phyloP scores from a whole-genome alignment of 2,888 invertebrate species.

The Gibbula magus region DNA sequence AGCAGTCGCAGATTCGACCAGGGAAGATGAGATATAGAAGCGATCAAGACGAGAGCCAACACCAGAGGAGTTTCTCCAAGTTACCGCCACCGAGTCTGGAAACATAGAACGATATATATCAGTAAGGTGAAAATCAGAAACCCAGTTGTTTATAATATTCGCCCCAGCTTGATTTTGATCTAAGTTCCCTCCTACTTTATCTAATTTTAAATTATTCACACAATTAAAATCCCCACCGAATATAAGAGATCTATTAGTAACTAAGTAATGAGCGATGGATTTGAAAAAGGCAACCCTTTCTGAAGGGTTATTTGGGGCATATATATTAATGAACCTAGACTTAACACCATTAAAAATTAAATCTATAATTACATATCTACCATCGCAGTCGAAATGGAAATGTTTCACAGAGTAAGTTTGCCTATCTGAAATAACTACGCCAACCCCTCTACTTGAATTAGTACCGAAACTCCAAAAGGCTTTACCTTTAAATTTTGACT shows the following conservation, averaged over 20 bases:
- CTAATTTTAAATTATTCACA: background rate
- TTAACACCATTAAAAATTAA: background rate
- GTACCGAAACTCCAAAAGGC: slow-evolving; percentile 21
- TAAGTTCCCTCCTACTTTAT: background rate
- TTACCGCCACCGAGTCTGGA: background rate
- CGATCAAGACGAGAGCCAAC: background rate
- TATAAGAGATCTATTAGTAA: background rate
- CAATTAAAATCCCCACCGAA: slow-evolving; percentile 23
- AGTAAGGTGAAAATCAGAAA: background rate
- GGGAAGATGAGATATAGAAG: background rate
- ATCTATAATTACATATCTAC: background rate
- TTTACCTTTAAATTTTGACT: background rate
- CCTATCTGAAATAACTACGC: background rate
- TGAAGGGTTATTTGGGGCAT: background rate
- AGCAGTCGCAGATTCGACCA: background rate
- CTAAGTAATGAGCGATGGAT: background rate
- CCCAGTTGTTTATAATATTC: background rate
- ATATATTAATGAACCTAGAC: slow-evolving; percentile 1
- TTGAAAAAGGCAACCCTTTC: slow-evolving; percentile 1
- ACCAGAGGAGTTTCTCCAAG: background rate
- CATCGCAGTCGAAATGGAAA: slow-evolving; percentile 12
- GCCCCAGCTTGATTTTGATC: background rate
- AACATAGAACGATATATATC: background rate
- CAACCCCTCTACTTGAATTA: background rate
- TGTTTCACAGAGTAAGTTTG: background rate